These are phyloP conservation scores for Acanthoscelides obtectus DNA, from an alignment of 2,888 invertebrate genomes.

Conservation along the genomic window DNA sequence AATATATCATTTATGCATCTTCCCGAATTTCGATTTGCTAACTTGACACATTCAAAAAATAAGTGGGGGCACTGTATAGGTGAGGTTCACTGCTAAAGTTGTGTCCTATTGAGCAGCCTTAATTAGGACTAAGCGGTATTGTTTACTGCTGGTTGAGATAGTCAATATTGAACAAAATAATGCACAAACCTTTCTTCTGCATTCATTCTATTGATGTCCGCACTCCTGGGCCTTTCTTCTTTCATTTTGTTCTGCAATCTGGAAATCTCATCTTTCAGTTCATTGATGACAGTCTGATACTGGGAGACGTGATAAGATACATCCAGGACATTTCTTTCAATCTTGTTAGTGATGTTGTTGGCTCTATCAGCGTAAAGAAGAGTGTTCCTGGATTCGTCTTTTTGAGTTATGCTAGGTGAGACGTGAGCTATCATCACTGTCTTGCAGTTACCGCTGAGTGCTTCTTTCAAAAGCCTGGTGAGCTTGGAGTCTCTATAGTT, in stretches of 20 bases:
- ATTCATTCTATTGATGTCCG: conserved; percentile 44
- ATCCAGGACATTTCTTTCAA: conserved; percentile 52
- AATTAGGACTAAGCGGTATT: no score
- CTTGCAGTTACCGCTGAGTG: conserved; percentile 81
- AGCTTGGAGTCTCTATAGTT: conserved; percentile 84
- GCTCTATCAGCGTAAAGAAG: conserved; percentile 92
- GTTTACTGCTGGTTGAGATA: no score
- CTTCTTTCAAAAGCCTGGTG: conserved; percentile 83
- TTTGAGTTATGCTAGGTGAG: conserved; percentile 73
- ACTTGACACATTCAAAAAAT: no score
- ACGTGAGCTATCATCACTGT: conserved; percentile 98
- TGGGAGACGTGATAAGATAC: conserved; percentile 71
- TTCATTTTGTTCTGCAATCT: conserved; percentile 77
- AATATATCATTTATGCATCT: no score
- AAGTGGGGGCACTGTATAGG: no score
- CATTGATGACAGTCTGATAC: conserved; percentile 76
- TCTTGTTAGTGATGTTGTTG: conserved; percentile 87
- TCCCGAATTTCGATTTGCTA: no score
- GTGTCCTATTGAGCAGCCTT: no score
- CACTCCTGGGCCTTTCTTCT: conserved; percentile 57
- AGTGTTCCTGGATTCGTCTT: conserved; percentile 89
- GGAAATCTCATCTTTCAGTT: conserved; percentile 76
- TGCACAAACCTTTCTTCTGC: conserved; percentile 40
- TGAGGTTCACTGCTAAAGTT: no score
- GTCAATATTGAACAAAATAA: no score